phyloP scores from a whole-genome alignment of 37 sponge, comb jelly and placozoan species.

The Aphrocallistes beatrix region DNA sequence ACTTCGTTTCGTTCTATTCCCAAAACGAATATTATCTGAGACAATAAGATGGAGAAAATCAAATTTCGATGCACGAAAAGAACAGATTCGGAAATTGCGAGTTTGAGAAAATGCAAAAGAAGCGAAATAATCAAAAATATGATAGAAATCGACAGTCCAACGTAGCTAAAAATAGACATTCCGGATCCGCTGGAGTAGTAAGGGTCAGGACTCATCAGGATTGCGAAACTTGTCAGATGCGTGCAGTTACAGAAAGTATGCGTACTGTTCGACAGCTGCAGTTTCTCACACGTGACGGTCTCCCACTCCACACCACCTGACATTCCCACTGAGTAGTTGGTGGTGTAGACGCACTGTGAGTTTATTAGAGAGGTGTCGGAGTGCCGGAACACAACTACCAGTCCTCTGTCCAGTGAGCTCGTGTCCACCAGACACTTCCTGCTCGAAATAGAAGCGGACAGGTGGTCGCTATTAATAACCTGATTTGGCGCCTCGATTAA shows the following conservation, averaged over 20 bases:
- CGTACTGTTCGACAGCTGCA: neutral
- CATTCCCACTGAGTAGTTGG: neutral
- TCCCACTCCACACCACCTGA: neutral
- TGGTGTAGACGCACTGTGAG: neutral
- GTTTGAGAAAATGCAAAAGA: conserved; percentile 28
- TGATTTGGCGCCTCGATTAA: neutral
- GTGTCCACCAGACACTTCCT: neutral
- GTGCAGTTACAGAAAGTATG: conserved; percentile 51
- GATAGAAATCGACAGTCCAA: conserved; percentile 53
- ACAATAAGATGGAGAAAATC: conserved; percentile 44
- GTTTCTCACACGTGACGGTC: neutral
- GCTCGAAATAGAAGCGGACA: neutral
- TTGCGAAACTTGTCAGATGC: conserved; percentile 66
- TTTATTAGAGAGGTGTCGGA: neutral
- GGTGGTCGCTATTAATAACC: neutral
- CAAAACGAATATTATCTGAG: conserved; percentile 52
- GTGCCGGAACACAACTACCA: neutral
- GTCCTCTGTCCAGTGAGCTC: neutral
- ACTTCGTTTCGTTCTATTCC: conserved; percentile 54
- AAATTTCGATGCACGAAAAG: conserved; percentile 47
- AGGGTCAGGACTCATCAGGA: conserved; percentile 44
- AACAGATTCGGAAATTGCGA: neutral
- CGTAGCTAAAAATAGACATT: conserved; percentile 30
- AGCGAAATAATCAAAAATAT: conserved; percentile 34
- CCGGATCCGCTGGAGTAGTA: neutral